Evolutionary conservation across 1,140 invertebrate species (phyloP), one percentile per base, ranked within the genome.

Genomic region (Polypedilum vanderplanki): DNA sequence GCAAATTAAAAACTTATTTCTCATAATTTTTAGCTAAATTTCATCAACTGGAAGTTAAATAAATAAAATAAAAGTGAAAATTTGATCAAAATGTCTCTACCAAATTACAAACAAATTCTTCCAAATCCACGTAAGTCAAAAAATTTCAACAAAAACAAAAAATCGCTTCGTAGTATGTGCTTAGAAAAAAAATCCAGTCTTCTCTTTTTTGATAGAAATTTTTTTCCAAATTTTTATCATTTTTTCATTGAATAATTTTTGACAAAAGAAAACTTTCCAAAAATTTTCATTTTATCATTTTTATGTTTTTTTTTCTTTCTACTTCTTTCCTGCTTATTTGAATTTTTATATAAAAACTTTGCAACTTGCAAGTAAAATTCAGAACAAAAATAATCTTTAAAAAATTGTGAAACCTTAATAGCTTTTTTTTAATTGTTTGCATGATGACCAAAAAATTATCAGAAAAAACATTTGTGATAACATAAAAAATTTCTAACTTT

Each of bases 81-180:
- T 33, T 33, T 33, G 1, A 33, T 33, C 3, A 57, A 57, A 57
- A 70, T 70, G 65, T 70, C 65, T n/a, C 65, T 70, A 9, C 65
- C 65, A 70, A 70, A 70, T 18, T 70, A 70, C 10, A 70, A 70
- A 20, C 65, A 78, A 41, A 79, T 81, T 33, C 79, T 80, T 46
- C 75, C 81, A 12, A 78, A 80, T 7, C 81, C 79, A 74, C 81
- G 82, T 83, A 76, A 79, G 81, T 78, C 74, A 74, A 73, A 73
- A 8, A 67, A 41, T 17, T 20, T 20, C 15, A 1, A 73, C 15
- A 3, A 17, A 57, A 57, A 17, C 10, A 57, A 57, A 57, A 12
- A 70, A 20, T n/a, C 12, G 65, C 65, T 70, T 70, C 65, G 20
- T 70, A 70, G 65, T 10, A 70, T 70, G 65, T 20, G 46, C 46